Conservation (phyloP, 2,113 vertebrate genomes). For the Myotis yumanensis region DNA sequence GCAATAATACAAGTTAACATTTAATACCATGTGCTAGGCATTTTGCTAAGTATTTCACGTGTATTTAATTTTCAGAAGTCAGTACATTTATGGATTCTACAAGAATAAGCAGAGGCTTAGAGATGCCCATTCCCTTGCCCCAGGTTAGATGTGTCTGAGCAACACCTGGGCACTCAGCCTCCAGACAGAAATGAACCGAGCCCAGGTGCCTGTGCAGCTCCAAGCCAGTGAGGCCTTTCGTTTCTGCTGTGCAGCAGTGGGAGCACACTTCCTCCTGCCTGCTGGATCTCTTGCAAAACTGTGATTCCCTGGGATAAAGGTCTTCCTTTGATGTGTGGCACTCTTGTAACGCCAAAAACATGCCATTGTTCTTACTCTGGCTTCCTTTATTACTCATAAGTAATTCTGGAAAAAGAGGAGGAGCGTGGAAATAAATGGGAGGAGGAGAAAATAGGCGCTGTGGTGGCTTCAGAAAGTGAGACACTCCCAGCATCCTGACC, state of each 20-base stretch:
- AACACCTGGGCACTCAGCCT: neutral
- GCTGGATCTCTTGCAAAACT: neutral
- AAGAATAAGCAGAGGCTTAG: neutral
- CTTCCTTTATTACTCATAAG: constrained; percentile 63
- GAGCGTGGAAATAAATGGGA: constrained; percentile 28
- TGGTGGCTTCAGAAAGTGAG: neutral
- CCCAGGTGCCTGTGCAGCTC: neutral
- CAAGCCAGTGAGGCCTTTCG: rapidly evolving
- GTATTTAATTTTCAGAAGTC: constrained; percentile 19
- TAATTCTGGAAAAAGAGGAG: constrained; percentile 45
- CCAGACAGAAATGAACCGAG: neutral
- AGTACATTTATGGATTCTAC: neutral
- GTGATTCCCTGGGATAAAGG: neutral
- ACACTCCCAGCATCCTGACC: neutral
- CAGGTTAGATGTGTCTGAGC: neutral
- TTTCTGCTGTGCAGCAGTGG: neutral
- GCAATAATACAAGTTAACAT: neutral
- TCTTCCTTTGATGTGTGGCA: constrained; percentile 21
- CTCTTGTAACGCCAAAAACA: constrained; percentile 24
- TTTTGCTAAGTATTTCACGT: neutral
- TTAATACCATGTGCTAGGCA: neutral
- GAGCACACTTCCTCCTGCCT: neutral
- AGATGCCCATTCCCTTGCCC: neutral
- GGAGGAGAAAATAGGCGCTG: neutral
- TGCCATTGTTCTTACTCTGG: constrained; percentile 25